Conservation (phyloP, 1,140 invertebrate species). For the Nylanderia fulva region DNA sequence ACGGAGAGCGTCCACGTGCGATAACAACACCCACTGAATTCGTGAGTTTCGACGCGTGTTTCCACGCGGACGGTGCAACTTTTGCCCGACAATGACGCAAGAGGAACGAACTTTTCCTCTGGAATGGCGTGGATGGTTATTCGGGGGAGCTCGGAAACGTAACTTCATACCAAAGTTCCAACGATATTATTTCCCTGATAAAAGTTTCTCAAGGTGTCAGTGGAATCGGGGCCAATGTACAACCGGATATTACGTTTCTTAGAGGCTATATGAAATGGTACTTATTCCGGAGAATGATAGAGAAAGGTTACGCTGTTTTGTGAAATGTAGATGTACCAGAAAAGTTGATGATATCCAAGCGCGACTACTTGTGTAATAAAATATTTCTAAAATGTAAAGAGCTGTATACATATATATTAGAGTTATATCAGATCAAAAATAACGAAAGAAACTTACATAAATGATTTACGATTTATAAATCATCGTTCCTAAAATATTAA, state of each 20-base stretch:
- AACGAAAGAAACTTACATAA: neutral
- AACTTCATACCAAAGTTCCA: constrained; percentile 69
- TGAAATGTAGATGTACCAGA: constrained; percentile 18
- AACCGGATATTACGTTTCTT: constrained; percentile 72
- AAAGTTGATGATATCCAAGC: neutral
- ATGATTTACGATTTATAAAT: neutral
- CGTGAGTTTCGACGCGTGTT: constrained; percentile 54
- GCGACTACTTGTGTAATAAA: neutral
- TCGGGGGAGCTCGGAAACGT: constrained; percentile 17
- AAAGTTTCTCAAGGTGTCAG: constrained; percentile 68
- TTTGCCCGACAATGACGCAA: constrained; percentile 60
- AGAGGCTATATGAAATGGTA: constrained; percentile 37
- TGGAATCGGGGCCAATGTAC: constrained; percentile 70
- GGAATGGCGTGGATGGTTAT: constrained; percentile 40
- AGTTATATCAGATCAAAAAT: neutral
- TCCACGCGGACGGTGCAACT: constrained; percentile 66
- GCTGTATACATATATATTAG: too few species aligned
- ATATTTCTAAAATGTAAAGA: constrained; percentile 22
- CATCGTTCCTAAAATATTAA: too few species aligned
- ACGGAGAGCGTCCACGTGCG: constrained; percentile 10
- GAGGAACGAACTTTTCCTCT: constrained; percentile 60
- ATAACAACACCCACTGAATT: constrained; percentile 62
- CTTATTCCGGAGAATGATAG: constrained; percentile 43
- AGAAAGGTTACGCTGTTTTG: constrained; percentile 46
- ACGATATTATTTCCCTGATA: constrained; percentile 75